Evolutionary conservation across 1,140 invertebrate species (phyloP), one percentile per base, ranked within the genome.

Genomic region (Tigriopus japonicus): DNA sequence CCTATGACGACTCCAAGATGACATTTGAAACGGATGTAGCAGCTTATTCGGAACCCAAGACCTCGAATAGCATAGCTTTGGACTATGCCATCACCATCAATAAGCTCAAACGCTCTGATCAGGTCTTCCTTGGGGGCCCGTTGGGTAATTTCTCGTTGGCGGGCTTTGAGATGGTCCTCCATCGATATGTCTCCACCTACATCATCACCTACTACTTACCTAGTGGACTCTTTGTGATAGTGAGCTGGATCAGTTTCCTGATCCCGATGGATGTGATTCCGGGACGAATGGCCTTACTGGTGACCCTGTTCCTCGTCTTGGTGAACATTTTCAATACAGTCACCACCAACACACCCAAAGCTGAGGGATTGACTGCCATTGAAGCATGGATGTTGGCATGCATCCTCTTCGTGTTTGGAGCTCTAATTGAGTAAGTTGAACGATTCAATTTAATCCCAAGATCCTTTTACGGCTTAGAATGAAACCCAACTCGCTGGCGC

Each of bases 251-350:
- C 17, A 60, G 54, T 42, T 53, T 63, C 42, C 54, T 63, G 41
- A 60, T 63, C 19, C 62, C 62, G 17, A 60, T 62, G 56, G 62
- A 63, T 19, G 62, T 63, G n/a, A 63, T 63, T 17, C 62, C 62
- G 6, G 62, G 62, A 15, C 59, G 62, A 14, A 63, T 63, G 62
- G 62, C 60, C 40, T 59, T 63, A 9, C 49, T 60, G 24, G 60
- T 63, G 21, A 63, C 62, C 14, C 60, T 62, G 12, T 62, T 63
- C 42, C 59, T 63, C 28, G 62, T 62, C 21, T 43, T 63, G 28
- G 56, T 63, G 14, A 63, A 61, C 51, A 61, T 61, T 19, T 61
- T 61, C 52, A 61, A 61, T 53, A 61, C 59, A 19, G 59, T 61
- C 10, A 61, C 49, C n/a, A 61, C 59, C 14, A 61, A 61, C 28